Conservation (phyloP, 2,113 vertebrate species). For the Gallinago media region DNA sequence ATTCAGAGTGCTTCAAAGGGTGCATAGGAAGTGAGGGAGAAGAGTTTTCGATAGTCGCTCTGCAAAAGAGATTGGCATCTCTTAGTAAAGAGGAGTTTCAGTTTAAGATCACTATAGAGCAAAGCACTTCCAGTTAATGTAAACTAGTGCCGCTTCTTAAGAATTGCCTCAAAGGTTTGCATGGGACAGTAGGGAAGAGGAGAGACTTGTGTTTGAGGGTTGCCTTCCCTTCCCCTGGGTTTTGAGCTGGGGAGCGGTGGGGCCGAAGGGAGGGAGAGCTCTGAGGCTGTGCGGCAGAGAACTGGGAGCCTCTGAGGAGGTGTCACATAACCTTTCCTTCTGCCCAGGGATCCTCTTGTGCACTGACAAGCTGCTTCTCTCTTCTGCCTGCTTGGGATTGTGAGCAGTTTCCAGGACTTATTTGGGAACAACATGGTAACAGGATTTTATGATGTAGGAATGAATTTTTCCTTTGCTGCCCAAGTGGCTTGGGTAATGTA, state of each 20-base stretch:
- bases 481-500: not conserved
- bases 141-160: not conserved
- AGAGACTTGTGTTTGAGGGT: not conserved
- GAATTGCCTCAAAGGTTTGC: not conserved
- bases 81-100: not conserved
- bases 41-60: not conserved
- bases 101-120: not conserved
- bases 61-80: not conserved
- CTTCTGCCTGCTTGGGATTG: not conserved
- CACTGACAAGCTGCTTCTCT: not conserved
- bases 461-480: not conserved
- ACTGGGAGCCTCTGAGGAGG: not conserved
- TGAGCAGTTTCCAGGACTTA: not conserved
- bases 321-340: slow-evolving; percentile 7
- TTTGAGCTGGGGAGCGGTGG: not conserved
- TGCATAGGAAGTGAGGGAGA: not conserved
- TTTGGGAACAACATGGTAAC: not conserved
- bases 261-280: not conserved
- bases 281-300: not conserved
- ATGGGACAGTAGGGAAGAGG: not conserved
- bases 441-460: not conserved
- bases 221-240: not conserved
- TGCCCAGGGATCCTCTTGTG: not conserved
- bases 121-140: not conserved
- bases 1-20: not conserved